These are phyloP conservation scores for Lasioglossum morio DNA, from an alignment of 2,888 invertebrate genomes.

Conservation along the genomic window DNA sequence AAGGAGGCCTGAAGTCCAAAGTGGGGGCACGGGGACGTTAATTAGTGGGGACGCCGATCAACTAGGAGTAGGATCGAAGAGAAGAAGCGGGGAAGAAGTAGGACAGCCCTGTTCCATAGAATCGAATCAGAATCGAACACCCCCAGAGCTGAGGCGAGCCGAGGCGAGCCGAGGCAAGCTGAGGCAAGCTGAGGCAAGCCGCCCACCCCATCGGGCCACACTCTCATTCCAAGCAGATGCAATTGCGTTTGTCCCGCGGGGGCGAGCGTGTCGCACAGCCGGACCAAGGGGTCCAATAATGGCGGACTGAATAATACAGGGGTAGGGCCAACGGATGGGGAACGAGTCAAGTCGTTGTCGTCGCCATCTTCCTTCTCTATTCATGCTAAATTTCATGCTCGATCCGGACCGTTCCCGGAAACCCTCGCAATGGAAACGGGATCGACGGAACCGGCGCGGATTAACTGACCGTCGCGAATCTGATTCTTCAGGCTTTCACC, in stretches of 20 bases:
- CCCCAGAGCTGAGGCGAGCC: background rate
- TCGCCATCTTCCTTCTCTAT: slow-evolving; percentile 67
- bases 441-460: background rate
- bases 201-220: slow-evolving; percentile 38
- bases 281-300: slow-evolving; percentile 73
- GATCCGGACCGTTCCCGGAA: slow-evolving; percentile 39
- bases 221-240: slow-evolving; percentile 73
- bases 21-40: background rate
- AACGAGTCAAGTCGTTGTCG: slow-evolving; percentile 68
- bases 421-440: background rate
- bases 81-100: slow-evolving; percentile 2
- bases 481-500: slow-evolving; percentile 13
- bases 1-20: background rate
- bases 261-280: slow-evolving; percentile 68
- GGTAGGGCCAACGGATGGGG: slow-evolving; percentile 46
- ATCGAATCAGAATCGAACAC: background rate
- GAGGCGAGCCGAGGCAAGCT: background rate
- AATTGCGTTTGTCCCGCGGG: slow-evolving; percentile 77
- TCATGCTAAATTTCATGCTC: slow-evolving; percentile 64
- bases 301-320: slow-evolving; percentile 75
- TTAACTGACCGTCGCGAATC: background rate
- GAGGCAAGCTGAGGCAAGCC: background rate
- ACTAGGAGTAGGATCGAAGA: background rate
- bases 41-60: slow-evolving; percentile 2
- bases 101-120: background rate